Evolutionary conservation across 2,113 vertebrate genomes (phyloP), one percentile per base, ranked within the genome.

Genomic region (Charadrius vociferus): DNA sequence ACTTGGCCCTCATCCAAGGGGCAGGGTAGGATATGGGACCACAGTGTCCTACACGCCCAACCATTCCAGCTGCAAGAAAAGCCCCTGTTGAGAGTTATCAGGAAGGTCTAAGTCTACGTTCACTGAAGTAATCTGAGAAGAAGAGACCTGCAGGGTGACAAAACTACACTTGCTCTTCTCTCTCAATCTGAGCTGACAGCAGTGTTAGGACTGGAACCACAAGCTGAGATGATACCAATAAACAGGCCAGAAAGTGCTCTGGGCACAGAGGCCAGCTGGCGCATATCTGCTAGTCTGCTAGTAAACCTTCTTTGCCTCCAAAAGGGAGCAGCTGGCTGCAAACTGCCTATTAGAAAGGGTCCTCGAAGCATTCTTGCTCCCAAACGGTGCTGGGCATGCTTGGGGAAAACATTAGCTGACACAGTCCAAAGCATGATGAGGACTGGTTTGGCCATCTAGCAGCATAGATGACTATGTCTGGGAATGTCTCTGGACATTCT

Each of bases 1-100:
- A 41, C 36, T 39, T 21, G 9, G 29, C 34, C 32, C 12, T 90
- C 36, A 36, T 26, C 66, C 45, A 34, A 49, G 34, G 52, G 19
- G 21, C 50, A 49, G 30, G 43, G 15, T 41, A 53, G 37, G 43
- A 17, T 61, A 36, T 1, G 6, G 32, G 53, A 75, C 37, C 39
- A 30, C 36, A 34, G 43, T 0, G 1, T 75, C 56, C 87, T 34
- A 9, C 26, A 39, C 0, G 0, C 4, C 3, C n/a, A 39, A 4
- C 7, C 11, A 59, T 16, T 19, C 47, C 73, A 52, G n/a, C 61
- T 61, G 43, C 26, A 36, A 74, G 78, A 36, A 87, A 81, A 90
- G 43, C 14, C 19, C 23, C n/a, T 27, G 20, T 15, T 24, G 30
- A 56, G 55, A 1, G 9, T 2, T 37, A 56, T 22, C 56, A 72